phyloP scores from a whole-genome alignment of 2,113 vertebrate species.

The Oncorhynchus masou region DNA sequence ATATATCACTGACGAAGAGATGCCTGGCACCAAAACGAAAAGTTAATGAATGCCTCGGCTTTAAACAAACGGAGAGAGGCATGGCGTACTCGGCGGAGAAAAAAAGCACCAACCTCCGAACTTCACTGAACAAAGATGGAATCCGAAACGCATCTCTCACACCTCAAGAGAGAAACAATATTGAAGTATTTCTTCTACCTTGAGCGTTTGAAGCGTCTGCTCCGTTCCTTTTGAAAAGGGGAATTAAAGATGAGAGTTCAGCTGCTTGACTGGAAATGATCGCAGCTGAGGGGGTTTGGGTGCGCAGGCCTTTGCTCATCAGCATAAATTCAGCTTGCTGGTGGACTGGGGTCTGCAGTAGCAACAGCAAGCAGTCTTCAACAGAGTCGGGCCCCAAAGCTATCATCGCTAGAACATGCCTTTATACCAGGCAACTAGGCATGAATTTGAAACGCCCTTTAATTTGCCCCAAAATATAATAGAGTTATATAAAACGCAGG shows the following conservation, averaged over 20 bases:
- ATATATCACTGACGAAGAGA: conserved; percentile 11
- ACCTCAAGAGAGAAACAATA: conserved; percentile 10
- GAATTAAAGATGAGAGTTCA: conserved; percentile 42
- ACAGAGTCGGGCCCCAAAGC: not conserved
- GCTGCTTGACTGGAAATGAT: conserved; percentile 31
- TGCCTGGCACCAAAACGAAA: not conserved
- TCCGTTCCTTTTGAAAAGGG: conserved; percentile 4
- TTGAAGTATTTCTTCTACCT: not conserved
- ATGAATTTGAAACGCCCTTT: not conserved
- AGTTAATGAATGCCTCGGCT: conserved; percentile 2
- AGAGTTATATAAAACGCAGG: no score
- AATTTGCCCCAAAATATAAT: not conserved
- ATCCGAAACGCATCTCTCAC: no score
- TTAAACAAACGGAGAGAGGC: not conserved
- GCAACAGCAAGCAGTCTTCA: not conserved
- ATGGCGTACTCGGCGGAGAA: not conserved
- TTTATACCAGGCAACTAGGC: not conserved
- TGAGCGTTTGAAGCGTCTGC: not conserved
- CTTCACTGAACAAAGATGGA: not conserved
- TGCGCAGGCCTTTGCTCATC: conserved; percentile 55
- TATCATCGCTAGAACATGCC: not conserved
- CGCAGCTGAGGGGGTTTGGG: conserved; percentile 24
- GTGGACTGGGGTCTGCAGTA: conserved; percentile 36
- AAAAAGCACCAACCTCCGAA: not conserved
- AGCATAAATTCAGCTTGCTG: conserved; percentile 58